These are phyloP conservation scores for Agonum fuliginosum DNA, from an alignment of 2,888 invertebrate species.

Conservation along the genomic window DNA sequence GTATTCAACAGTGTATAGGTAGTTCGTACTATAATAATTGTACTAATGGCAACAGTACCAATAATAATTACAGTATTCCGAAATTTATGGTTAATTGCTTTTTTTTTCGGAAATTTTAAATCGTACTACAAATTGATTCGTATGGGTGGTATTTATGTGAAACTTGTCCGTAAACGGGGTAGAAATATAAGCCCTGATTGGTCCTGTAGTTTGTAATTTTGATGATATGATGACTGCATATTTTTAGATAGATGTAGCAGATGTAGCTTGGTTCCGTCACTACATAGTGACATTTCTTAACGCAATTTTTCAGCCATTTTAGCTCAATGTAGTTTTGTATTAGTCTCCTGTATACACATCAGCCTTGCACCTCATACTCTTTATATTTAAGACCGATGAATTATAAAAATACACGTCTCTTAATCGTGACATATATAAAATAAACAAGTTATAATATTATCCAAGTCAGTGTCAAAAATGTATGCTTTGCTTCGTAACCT, in stretches of 20 bases:
- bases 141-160: conserved; percentile 49
- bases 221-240: conserved; percentile 54
- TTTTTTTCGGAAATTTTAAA: conserved; percentile 53
- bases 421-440: conserved; percentile 40
- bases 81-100: conserved; percentile 32
- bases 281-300: conserved; percentile 47
- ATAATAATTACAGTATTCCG: conserved; percentile 30
- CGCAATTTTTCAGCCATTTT: conserved; percentile 58
- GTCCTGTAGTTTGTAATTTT: conserved; percentile 55
- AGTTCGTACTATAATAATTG: conserved; percentile 28
- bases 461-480: conserved; percentile 54
- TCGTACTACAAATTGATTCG: conserved; percentile 44
- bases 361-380: conserved; percentile 53
- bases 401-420: conserved; percentile 41
- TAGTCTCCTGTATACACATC: conserved; percentile 50
- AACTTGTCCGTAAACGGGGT: conserved; percentile 43
- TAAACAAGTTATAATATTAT: conserved; percentile 43
- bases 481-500: conserved; percentile 54
- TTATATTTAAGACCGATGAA: conserved; percentile 50
- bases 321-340: conserved; percentile 60
- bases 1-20: conserved; percentile 36
- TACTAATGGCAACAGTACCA: conserved; percentile 22
- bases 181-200: conserved; percentile 3
- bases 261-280: conserved; percentile 58
- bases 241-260: conserved; percentile 57